Base-by-base conservation (phyloP, 1,140 invertebrate species). In the Melipona quadrifasciata region DNA sequence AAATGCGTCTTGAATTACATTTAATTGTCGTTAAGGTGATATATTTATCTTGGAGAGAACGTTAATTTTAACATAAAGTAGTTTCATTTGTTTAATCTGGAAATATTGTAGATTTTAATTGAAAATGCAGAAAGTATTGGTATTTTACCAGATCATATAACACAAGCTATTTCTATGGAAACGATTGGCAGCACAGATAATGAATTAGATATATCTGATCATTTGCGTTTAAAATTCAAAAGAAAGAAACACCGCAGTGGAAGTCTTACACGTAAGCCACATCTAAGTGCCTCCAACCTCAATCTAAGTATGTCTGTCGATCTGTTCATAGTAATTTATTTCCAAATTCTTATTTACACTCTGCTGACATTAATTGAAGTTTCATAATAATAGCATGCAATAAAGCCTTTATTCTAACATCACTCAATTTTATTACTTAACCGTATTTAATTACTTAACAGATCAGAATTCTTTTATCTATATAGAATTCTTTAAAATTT, bases 211-310 rank as follows among this genome's bases (percentile, higher is more conserved):
- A 87, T 86, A 79, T 95, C 87, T n/a, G 91, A 89, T 88, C 94
- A 90, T 85, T 89, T 91, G 92, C 77, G 93, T 94, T 91, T 89
- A 83, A 93, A 95, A 95, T 90, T 73, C 19, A 96, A 96, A 91
- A 96, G 96, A 90, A 97, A 97, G 91, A 97, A 97, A 93, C 95
- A 97, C 90, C 95, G 97, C 89, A 98, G 97, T 96, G 97, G 97
- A 90, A 98, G 97, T 91, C 95, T 98, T 85, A 97, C 97, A 95
- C 96, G 97, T 98, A 96, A 95, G 95, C 94, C 89, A 87, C 90
- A 93, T 82, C 86, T 91, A 91, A 92, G 88, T 91, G 89, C 87
- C 86, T 89, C 89, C 80, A 93, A 91, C 84, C 86, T 92, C 81
- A 91, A 93, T 89, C 75, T 91, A 91, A 93, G 91, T 92, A 92